Conservation (phyloP, 2,888 invertebrate species). For the Latrodectus elegans region DNA sequence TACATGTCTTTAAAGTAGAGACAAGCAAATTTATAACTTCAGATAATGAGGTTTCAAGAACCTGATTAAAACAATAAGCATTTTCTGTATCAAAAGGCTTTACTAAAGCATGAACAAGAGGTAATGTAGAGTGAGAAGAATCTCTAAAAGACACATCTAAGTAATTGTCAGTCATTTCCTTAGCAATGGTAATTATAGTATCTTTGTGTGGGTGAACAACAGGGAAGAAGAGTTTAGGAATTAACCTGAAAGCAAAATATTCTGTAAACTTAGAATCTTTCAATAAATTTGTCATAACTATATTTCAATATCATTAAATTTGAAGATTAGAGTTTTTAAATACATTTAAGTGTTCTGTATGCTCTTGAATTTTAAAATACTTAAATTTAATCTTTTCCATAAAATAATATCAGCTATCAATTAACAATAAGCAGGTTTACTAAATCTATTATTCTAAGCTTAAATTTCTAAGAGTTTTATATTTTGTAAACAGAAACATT, state of each 20-base stretch:
- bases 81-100: slow-evolving; percentile 72
- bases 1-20: slow-evolving; percentile 79
- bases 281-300: no score
- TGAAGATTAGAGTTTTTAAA: no score
- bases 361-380: no score
- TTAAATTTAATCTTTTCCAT: no score
- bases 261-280: no score
- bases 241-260: slow-evolving; percentile 72
- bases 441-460: no score
- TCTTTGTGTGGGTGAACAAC: slow-evolving; percentile 78
- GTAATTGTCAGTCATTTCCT: slow-evolving; percentile 73
- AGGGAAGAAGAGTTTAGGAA: slow-evolving; percentile 75
- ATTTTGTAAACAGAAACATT: no score
- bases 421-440: no score
- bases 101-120: slow-evolving; percentile 78
- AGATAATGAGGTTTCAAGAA: slow-evolving; percentile 79
- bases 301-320: no score
- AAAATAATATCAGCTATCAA: no score
- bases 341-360: no score
- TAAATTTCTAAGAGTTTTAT: no score
- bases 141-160: slow-evolving; percentile 72
- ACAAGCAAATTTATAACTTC: slow-evolving; percentile 78
- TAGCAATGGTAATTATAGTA: slow-evolving; percentile 78
- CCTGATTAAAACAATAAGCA: slow-evolving; percentile 65
- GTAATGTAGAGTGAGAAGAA: slow-evolving; percentile 75